Evolutionary conservation across 2,888 invertebrate species (phyloP), one percentile per base, ranked within the genome.

Genomic region (Microplitis manilae): DNA sequence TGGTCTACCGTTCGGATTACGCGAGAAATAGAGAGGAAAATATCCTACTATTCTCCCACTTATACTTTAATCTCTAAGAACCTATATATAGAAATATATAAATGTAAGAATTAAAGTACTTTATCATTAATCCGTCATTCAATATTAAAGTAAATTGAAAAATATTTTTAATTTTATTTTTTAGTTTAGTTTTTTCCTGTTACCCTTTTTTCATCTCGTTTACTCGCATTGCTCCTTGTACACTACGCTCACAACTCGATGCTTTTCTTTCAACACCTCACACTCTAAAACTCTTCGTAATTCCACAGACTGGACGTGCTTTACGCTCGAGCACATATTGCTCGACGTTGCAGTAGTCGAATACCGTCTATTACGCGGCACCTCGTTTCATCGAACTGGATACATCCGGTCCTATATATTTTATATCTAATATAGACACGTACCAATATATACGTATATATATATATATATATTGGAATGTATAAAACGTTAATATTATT

Each of bases 1-100:
- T 82, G 79, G 81, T 81, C 77, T 81, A 82, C 78, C 81, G 79
- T 79, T 75, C 69, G 75, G 64, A 73, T 65, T 59, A 72, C 41
- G 40, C 59, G 50, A 65, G 62, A 76, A 73, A 79, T 79, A 78
- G 79, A 77, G 80, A 68, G 15, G 17, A 17, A 40, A 68, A 17
- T 40, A 30, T 30, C 30, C 30, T 30, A 38, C 15, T 50, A 4
- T 8, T 50, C 50, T 50, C 50, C 8, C 13, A 50, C 50, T 50
- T 4, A 9, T 13, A 50, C 8, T 13, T 50, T 13, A 50, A 13
- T 50, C 13, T 30, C 30, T 30, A 0, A 2, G 30, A 30, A 30
- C 2, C 50, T 50, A 13, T 13, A 50, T 50, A 50, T 9, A 41
- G 1, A 41, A 41, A 41, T 9, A 7, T 9, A 41, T 9, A 41